Conservation (phyloP, 2,888 invertebrate species). For the Synanthedon tipuliformis region DNA sequence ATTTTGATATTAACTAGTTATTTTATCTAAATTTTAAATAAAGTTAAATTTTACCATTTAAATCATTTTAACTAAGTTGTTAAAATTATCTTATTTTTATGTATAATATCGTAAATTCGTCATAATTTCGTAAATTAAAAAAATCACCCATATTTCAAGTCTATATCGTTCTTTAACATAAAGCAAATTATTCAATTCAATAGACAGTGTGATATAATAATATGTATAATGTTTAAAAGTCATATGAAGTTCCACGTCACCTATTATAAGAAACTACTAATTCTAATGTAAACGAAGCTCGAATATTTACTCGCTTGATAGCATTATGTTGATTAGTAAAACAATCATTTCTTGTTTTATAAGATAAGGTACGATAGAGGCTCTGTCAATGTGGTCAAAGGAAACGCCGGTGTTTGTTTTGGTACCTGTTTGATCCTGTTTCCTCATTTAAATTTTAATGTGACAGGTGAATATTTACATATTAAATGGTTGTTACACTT, state of each 20-base stretch:
- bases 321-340: conserved; percentile 21
- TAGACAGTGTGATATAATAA: too few species aligned
- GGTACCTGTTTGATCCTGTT: conserved; percentile 33
- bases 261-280: conserved; percentile 20
- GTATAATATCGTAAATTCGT: too few species aligned
- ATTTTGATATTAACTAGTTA: not conserved
- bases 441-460: conserved; percentile 23
- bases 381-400: conserved; percentile 50
- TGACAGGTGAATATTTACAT: too few species aligned
- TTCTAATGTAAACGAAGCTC: conserved; percentile 31
- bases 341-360: conserved; percentile 43
- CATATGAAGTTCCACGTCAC: not conserved
- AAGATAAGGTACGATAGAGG: conserved; percentile 34
- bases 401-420: conserved; percentile 41
- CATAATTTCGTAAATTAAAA: too few species aligned
- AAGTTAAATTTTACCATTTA: too few species aligned
- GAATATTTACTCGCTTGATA: conserved; percentile 36
- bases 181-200: too few species aligned
- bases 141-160: too few species aligned
- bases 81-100: too few species aligned
- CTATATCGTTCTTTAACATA: too few species aligned
- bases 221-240: not conserved
- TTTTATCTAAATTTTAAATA: not conserved
- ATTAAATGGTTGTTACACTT: too few species aligned
- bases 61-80: too few species aligned